These are phyloP conservation scores for Hylaea fasciaria DNA, from an alignment of 2,888 invertebrate species.

Conservation along the genomic window DNA sequence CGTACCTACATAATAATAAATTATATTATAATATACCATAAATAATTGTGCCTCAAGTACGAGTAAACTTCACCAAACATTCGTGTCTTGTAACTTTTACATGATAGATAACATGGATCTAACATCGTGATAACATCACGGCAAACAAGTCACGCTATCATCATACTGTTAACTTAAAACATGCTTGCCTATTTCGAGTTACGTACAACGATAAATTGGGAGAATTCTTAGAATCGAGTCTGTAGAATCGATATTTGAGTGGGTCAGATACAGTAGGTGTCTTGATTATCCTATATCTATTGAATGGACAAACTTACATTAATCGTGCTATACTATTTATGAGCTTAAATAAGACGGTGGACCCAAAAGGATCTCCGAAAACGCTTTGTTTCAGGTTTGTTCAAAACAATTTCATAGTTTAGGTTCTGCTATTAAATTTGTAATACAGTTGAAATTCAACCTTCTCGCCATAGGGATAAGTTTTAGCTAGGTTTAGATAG, in stretches of 20 bases:
- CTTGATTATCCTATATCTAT: too few relatives aligned
- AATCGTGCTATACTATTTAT: too few relatives aligned
- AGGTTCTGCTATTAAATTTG: too few relatives aligned
- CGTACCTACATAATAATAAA: too few relatives aligned
- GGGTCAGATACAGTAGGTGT: neutral
- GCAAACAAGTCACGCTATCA: conserved; percentile 14
- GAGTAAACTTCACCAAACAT: neutral
- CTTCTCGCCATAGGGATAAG: too few relatives aligned
- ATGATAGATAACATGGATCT: conserved; percentile 1
- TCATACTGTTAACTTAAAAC: conserved; percentile 4
- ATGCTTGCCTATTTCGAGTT: conserved; percentile 6
- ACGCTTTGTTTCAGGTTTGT: too few relatives aligned
- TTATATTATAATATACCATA: too few relatives aligned
- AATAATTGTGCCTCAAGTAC: neutral
- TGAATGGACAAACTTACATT: too few relatives aligned
- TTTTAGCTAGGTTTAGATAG: too few relatives aligned
- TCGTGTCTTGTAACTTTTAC: neutral
- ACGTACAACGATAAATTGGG: conserved; percentile 13
- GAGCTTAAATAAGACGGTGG: too few relatives aligned
- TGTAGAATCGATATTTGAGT: conserved; percentile 5
- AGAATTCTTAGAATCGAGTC: conserved; percentile 9
- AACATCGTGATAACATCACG: conserved; percentile 6
- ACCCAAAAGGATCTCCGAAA: neutral
- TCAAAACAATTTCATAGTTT: too few relatives aligned
- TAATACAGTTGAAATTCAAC: too few relatives aligned